Evolutionary conservation across 2,113 vertebrate genomes (phyloP).

Genomic region (Phrynosoma platyrhinos): DNA sequence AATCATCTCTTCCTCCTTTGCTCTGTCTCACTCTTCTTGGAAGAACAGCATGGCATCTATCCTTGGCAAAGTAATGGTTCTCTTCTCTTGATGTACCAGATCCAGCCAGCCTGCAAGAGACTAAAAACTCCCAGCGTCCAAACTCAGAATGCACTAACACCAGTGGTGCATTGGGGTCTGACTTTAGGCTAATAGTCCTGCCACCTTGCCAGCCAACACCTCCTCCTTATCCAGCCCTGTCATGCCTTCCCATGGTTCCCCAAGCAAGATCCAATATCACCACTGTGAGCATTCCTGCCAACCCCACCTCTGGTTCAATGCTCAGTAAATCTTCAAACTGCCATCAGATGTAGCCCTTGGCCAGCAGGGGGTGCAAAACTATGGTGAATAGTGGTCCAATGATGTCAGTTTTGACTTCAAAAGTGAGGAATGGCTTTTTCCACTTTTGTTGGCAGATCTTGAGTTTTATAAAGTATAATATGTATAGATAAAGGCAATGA

Average conservation of each 20-base stretch:
- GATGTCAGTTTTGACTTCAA: slow-evolving; percentile 83
- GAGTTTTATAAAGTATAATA: slow-evolving; percentile 77
- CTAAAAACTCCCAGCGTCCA: slow-evolving; percentile 57
- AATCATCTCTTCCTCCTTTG: too few species aligned
- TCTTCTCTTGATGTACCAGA: slow-evolving; percentile 89
- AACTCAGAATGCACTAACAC: slow-evolving; percentile 86
- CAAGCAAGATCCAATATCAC: slow-evolving; percentile 75
- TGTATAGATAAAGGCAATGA: slow-evolving; percentile 77
- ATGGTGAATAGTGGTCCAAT: slow-evolving; percentile 82
- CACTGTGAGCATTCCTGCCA: slow-evolving; percentile 68
- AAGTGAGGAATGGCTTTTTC: background rate
- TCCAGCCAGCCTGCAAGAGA: slow-evolving; percentile 88
- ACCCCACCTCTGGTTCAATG: slow-evolving; percentile 52
- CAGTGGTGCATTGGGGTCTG: slow-evolving; percentile 89
- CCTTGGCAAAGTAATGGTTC: slow-evolving; percentile 93
- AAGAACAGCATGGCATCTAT: slow-evolving; percentile 79
- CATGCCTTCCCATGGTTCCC: slow-evolving; percentile 78
- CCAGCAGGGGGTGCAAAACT: slow-evolving; percentile 82
- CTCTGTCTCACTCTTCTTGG: too few species aligned
- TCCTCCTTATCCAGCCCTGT: slow-evolving; percentile 81
- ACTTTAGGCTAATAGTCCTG: slow-evolving; percentile 89
- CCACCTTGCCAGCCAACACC: slow-evolving; percentile 78
- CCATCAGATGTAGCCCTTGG: slow-evolving; percentile 77
- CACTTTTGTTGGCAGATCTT: slow-evolving; percentile 14
- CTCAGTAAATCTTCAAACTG: slow-evolving; percentile 83